Base-by-base conservation (phyloP, 2,113 vertebrate genomes). In the Atrichornis clamosus region DNA sequence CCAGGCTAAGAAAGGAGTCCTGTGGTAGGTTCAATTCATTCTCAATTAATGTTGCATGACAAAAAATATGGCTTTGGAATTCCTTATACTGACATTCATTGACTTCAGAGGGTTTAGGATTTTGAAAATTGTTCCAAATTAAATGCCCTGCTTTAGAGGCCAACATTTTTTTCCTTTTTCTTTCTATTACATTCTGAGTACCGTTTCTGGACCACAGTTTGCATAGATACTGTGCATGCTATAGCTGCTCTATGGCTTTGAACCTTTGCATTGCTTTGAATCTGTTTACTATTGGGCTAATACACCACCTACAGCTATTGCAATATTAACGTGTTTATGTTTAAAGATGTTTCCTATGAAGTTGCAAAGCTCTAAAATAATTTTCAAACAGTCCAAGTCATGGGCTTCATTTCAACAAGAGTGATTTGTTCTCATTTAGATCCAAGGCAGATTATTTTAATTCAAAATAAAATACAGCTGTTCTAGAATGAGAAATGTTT, bases 291-390 rank as follows among this genome's bases (percentile, higher is more conserved):
- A 5, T 73, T 69, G 30, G 49, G 28, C 16, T 59, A 68, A 70
- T 59, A 59, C 21, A 87, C 33, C 52, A 55, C 47, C 30, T 74
- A 72, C 12, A 81, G 24, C 39, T 90, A 64, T 23, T 65, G 24
- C 21, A 92, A 62, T 88, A 76, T 80, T 53, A 90, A 27, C n/a
- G 64, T 37, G 44, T 68, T 89, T 84, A 68, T 82, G 28, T 74
- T 69, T 93, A 88, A 96, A 88, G 55, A 79, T 77, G 49, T 69
- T 93, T 87, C 24, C 20, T 21, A 82, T 74, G 76, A 91, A 83
- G 28, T 41, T 76, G 15, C 49, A 83, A 94, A 80, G 28, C 59
- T 79, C 56, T 68, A 23, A 13, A 94, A 42, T 19, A 35, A 72
- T 59, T 84, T 81, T 74, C 55, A 59, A 91, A 68, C 21, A 59